Evolutionary conservation across 2,797 vertebrate genomes (phyloP), one percentile per base, ranked within the genome.

Genomic region (Parambassis ranga): DNA sequence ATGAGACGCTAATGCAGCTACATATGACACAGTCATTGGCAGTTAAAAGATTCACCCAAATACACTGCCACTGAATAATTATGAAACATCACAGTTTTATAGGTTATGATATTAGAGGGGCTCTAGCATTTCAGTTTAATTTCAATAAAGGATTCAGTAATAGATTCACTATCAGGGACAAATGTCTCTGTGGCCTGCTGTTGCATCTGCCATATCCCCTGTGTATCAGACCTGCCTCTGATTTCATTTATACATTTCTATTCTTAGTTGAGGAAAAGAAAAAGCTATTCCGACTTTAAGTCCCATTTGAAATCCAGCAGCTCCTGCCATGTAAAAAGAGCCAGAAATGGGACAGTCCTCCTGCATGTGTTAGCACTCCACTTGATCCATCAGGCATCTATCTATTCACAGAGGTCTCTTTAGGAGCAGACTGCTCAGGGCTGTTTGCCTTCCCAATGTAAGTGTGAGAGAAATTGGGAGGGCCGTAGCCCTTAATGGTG

Each of bases 1-100:
- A 90, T 85, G 86, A 90, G 81, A 87, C 83, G 69, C 81, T 89
- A 87, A 89, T 86, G 73, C 85, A 84, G 82, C 83, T 62, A 80
- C 80, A 78, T 83, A 52, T 83, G 84, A 89, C 78, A 86, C 75
- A 73, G 81, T 84, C 81, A 74, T 69, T 51, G 78, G 76, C 74
- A 75, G 81, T 87, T 78, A 68, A 72, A 77, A 71, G 66, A 86
- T 76, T 67, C 71, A 11, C 59, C 82, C 74, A 84, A 87, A 83
- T 72, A 67, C 30, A 30, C 71, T 52, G 65, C 67, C 67, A 13
- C 51, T 35, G 74, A 80, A 73, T 81, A 82, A 83, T 86, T 82
- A 66, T 64, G 66, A 84, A 83, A 82, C 49, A 72, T 82, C 46
- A 28, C 53, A 38, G 35, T 84, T 79, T 85, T 69, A 73, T 73